phyloP scores from a whole-genome alignment of 2,888 invertebrate species.

The Drosophila borealis region DNA sequence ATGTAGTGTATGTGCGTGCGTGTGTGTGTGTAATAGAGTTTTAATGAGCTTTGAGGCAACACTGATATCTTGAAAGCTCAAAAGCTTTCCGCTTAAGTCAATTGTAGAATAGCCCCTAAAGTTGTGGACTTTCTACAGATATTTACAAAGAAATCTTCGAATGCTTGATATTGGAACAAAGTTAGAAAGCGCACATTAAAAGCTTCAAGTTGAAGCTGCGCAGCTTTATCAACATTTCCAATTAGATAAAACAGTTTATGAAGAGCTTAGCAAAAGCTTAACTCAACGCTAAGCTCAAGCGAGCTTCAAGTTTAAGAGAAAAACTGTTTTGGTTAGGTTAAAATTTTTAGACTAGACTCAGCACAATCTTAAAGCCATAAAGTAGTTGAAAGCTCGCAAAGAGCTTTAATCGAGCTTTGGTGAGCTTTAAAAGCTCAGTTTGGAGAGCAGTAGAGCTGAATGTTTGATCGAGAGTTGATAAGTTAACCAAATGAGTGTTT shows the following conservation, averaged over 20 bases:
- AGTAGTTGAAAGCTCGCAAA: not conserved
- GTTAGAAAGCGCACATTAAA: no score
- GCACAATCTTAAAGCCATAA: no score
- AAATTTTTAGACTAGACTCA: no score
- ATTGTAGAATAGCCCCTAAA: not conserved
- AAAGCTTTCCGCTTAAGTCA: not conserved
- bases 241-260: not conserved
- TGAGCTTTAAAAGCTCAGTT: not conserved
- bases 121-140: no score
- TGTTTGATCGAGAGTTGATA: not conserved
- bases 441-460: not conserved
- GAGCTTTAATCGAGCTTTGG: not conserved
- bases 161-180: not conserved
- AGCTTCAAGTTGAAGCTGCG: no score
- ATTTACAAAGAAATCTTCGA: no score
- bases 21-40: not conserved
- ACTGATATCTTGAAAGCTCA: not conserved
- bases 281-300: no score
- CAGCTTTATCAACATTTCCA: no score
- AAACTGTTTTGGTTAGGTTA: no score
- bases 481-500: no score
- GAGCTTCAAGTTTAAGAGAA: no score
- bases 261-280: not conserved
- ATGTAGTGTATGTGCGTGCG: not conserved
- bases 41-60: not conserved